Percentiles rank a stretch among this genome's conserved stretches.
Evolutionary conservation across 1,140 invertebrate genomes (phyloP).

Genomic region (Anastrepha ludens): DNA sequence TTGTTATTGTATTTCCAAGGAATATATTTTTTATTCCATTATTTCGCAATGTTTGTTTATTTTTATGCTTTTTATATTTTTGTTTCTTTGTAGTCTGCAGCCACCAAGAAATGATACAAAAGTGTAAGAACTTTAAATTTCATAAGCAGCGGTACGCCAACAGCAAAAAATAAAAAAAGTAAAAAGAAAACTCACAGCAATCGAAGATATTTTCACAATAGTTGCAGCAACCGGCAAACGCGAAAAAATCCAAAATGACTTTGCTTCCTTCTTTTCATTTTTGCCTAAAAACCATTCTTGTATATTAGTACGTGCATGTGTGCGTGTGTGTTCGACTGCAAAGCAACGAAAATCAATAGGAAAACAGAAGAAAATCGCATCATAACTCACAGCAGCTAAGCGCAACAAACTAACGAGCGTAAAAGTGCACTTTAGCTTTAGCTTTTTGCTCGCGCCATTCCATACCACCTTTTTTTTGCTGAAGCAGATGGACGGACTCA

Average conservation of each 20-base stretch:
- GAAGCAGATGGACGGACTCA: not conserved
- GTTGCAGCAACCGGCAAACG: not conserved
- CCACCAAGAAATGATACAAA: not conserved
- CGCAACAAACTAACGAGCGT: conserved; percentile 54
- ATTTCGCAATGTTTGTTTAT: not conserved
- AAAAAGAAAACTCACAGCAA: conserved; percentile 6
- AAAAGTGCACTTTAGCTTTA: conserved; percentile 46
- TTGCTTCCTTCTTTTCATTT: not conserved
- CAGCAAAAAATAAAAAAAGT: not conserved
- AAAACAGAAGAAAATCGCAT: conserved; percentile 17
- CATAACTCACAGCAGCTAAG: conserved; percentile 44
- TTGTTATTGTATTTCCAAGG: no score
- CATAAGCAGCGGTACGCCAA: not conserved
- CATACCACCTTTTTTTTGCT: not conserved
- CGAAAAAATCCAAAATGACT: conserved; percentile 29
- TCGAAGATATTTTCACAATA: not conserved
- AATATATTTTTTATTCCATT: no score
- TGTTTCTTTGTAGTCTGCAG: not conserved
- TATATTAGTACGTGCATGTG: not conserved
- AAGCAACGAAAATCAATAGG: conserved; percentile 38
- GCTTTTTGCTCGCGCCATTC: not conserved
- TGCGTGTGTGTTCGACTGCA: not conserved
- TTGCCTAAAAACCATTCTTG: not conserved
- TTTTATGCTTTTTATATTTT: not conserved
- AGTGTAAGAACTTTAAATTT: conserved; percentile 35